Evolutionary conservation across 2,113 vertebrate species (phyloP).

Genomic region (Strix uralensis): DNA sequence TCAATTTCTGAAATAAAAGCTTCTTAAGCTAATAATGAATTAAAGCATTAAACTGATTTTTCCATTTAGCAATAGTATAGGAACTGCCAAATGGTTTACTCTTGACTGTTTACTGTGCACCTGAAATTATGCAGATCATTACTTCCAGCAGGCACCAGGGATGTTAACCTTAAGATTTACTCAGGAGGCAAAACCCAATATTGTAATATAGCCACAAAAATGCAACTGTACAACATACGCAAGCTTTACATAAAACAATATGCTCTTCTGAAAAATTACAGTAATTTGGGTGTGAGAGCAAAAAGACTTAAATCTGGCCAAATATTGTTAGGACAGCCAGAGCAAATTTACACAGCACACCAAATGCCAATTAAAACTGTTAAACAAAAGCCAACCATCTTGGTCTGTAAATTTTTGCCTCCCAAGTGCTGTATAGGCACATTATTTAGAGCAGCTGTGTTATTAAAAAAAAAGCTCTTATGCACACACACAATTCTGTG

Average conservation of each 20-base stretch:
- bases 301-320: not conserved
- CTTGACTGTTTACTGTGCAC: not conserved
- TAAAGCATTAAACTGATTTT: not conserved
- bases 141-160: not conserved
- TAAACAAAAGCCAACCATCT: not conserved
- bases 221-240: not conserved
- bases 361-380: not conserved
- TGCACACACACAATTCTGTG: not conserved
- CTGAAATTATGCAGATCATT: not conserved
- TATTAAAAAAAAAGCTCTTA: not conserved
- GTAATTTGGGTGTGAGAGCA: not conserved
- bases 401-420: not conserved
- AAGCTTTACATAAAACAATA: not conserved
- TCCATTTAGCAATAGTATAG: not conserved
- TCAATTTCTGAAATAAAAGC: not conserved
- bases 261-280: not conserved
- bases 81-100: not conserved
- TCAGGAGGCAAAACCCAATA: not conserved
- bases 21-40: conserved; percentile 6
- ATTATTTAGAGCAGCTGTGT: not conserved
- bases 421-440: not conserved
- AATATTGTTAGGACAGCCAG: not conserved
- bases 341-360: not conserved
- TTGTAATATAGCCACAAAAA: not conserved
- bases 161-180: not conserved